phyloP scores from a whole-genome alignment of 2,888 invertebrate genomes.

The Chloroclystis v-ata region DNA sequence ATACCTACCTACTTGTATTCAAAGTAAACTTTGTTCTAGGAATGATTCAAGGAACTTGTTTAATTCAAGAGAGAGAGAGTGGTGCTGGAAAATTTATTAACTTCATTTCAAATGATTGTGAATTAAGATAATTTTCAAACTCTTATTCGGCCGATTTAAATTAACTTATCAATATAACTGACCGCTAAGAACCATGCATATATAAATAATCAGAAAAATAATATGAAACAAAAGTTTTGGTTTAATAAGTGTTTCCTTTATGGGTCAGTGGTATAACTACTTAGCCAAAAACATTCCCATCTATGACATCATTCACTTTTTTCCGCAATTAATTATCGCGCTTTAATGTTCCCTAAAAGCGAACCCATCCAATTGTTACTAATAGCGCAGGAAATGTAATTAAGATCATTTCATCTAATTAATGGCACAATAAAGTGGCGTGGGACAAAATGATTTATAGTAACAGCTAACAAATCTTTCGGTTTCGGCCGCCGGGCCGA shows the following conservation, averaged over 20 bases:
- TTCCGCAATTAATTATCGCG: not conserved
- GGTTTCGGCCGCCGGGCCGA: conserved; percentile 14
- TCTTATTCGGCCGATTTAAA: no score
- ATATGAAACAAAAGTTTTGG: no score
- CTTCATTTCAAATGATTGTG: no score
- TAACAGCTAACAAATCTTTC: conserved; percentile 18
- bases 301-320: not conserved
- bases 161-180: no score
- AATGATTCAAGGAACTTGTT: no score
- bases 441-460: conserved; percentile 32
- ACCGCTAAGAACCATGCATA: no score
- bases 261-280: not conserved
- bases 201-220: no score
- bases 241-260: no score
- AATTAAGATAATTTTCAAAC: no score
- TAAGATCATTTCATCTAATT: conserved; percentile 32
- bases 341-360: not conserved
- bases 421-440: conserved; percentile 32
- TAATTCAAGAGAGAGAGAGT: no score
- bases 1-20: not conserved
- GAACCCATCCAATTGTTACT: conserved; percentile 12
- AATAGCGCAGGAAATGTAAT: conserved; percentile 16
- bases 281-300: not conserved
- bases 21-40: not conserved
- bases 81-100: no score